These are phyloP conservation scores for Halocynthia aurantium DNA, from an alignment of 23 tunicate species.

Conservation along the genomic window DNA sequence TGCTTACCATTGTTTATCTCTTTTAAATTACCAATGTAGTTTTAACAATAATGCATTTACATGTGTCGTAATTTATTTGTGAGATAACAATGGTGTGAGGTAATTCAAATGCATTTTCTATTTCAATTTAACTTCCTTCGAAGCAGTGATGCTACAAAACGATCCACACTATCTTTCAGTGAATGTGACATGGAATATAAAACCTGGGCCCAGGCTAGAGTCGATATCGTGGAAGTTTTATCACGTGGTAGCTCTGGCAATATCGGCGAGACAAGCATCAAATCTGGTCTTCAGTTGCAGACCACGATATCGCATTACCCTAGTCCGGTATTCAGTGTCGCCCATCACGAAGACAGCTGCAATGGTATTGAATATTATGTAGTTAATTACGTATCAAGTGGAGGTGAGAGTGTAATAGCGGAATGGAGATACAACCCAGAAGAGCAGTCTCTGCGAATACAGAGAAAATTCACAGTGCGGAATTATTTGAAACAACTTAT, in stretches of 20 bases:
- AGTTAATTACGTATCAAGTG: slow-evolving; percentile 38
- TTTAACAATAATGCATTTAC: too few relatives aligned
- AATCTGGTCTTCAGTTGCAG: slow-evolving; percentile 43
- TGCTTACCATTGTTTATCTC: too few relatives aligned
- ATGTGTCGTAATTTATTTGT: too few relatives aligned
- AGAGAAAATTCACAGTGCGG: slow-evolving; percentile 30
- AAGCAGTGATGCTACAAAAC: too few relatives aligned
- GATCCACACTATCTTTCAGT: too few relatives aligned
- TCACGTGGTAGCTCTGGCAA: not conserved
- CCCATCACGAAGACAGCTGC: slow-evolving; percentile 27
- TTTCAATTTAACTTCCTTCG: too few relatives aligned
- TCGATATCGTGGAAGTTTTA: slow-evolving; percentile 1
- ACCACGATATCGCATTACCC: slow-evolving; percentile 53
- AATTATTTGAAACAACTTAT: slow-evolving; percentile 33
- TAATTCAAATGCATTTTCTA: too few relatives aligned
- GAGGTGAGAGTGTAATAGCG: slow-evolving; percentile 34
- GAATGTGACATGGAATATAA: not conserved
- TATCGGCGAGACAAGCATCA: slow-evolving; percentile 26
- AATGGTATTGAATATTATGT: slow-evolving; percentile 33
- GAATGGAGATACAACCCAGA: slow-evolving; percentile 51
- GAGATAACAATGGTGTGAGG: too few relatives aligned
- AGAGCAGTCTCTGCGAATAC: slow-evolving; percentile 15
- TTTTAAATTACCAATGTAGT: too few relatives aligned
- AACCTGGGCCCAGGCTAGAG: slow-evolving; percentile 12
- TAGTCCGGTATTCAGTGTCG: slow-evolving; percentile 32